Conservation (phyloP, 2,797 vertebrate genomes). For the Amazona ochrocephala region DNA sequence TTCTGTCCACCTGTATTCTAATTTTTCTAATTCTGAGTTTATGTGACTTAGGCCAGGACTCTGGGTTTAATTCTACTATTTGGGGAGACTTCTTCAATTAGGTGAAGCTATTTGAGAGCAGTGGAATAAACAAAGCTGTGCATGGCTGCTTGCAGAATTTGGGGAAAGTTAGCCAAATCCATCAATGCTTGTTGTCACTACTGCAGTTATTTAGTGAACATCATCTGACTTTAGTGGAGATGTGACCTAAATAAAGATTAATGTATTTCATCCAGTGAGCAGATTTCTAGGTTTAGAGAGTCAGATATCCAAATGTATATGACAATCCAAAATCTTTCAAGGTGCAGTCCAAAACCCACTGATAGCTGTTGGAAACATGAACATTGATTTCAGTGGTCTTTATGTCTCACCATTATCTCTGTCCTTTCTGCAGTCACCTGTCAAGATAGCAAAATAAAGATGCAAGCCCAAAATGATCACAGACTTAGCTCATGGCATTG, state of each 20-base stretch:
- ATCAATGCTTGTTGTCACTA: not conserved
- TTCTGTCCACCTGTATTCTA: not conserved
- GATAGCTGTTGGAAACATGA: not conserved
- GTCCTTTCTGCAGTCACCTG: not conserved
- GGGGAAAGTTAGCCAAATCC: not conserved
- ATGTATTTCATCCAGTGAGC: not conserved
- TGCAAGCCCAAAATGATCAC: not conserved
- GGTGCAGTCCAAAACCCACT: not conserved
- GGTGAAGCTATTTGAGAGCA: not conserved
- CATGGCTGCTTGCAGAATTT: not conserved
- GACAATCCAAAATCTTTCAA: not conserved
- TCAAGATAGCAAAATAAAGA: not conserved
- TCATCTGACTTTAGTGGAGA: not conserved
- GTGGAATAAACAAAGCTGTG: not conserved
- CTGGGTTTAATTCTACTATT: not conserved
- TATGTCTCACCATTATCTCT: not conserved
- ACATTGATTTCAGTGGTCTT: not conserved
- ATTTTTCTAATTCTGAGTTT: not conserved
- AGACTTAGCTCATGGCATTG: not conserved
- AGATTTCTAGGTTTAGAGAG: not conserved
- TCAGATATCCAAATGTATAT: not conserved
- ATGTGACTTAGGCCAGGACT: not conserved
- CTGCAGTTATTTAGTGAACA: not conserved
- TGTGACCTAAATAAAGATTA: not conserved
- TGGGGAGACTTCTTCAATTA: not conserved